Conservation (phyloP, 2,888 invertebrate genomes). For the Hoplodrina blanda region DNA sequence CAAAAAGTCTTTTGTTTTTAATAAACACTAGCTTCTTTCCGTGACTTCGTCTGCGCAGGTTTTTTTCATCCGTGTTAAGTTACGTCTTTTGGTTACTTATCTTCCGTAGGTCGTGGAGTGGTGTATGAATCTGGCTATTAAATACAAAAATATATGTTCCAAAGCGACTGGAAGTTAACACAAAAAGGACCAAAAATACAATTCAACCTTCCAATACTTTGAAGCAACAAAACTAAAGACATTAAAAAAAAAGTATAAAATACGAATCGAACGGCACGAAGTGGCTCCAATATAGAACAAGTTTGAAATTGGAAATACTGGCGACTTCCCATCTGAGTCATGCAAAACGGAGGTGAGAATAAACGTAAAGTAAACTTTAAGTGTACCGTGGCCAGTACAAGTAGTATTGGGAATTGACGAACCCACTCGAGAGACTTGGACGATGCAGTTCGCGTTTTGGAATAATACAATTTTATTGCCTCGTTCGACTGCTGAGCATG, state of each 20-base stretch:
- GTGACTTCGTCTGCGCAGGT: no score
- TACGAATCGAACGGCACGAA: constrained; percentile 72
- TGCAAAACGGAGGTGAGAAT: constrained; percentile 83
- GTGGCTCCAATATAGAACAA: constrained; percentile 78
- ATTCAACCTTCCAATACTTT: neutral
- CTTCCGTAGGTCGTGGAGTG: no score
- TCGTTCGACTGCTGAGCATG: neutral
- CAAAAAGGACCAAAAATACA: neutral
- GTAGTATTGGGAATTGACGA: constrained; percentile 58
- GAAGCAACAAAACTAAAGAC: constrained; percentile 27
- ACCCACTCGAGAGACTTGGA: neutral
- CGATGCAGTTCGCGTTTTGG: constrained; percentile 12
- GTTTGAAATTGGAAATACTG: constrained; percentile 84
- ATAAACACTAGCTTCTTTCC: no score
- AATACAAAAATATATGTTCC: no score
- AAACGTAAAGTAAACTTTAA: constrained; percentile 84
- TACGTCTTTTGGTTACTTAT: no score
- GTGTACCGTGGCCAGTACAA: constrained; percentile 69
- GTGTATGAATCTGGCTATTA: no score
- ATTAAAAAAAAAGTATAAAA: constrained; percentile 54
- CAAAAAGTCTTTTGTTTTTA: no score
- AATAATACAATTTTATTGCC: neutral
- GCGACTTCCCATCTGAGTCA: constrained; percentile 76
- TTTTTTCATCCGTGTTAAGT: no score
- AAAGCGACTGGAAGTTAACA: neutral